These are phyloP conservation scores for Drosophila seclusa DNA, from an alignment of 2,888 invertebrate species.

Conservation along the genomic window DNA sequence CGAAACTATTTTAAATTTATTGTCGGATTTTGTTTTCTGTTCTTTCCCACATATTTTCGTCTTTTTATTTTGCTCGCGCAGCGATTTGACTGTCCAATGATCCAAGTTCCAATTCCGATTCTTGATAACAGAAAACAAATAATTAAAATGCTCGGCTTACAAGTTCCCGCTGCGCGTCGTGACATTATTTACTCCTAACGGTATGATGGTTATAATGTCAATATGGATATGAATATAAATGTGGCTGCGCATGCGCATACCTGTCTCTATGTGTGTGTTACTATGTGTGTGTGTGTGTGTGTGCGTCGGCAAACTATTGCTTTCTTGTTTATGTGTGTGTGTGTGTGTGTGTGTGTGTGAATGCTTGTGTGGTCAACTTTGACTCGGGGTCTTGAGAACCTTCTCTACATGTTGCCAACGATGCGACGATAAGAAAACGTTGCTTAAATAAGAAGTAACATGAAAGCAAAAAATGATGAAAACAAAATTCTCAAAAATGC, in stretches of 20 bases:
- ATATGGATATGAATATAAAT: slow-evolving; percentile 11
- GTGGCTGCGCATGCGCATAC: slow-evolving; percentile 20
- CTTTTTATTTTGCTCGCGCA: slow-evolving; percentile 53
- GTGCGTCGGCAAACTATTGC: no score
- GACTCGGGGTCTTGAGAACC: slow-evolving; percentile 38
- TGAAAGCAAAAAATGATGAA: slow-evolving; percentile 3
- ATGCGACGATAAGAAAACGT: slow-evolving; percentile 22
- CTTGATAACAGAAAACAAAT: slow-evolving; percentile 6
- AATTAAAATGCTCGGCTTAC: slow-evolving; percentile 42
- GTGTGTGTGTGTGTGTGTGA: slow-evolving; percentile 5
- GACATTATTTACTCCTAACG: slow-evolving; percentile 30
- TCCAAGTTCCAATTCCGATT: slow-evolving; percentile 14
- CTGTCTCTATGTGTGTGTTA: not conserved
- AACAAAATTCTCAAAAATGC: slow-evolving; percentile 36
- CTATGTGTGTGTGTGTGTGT: not conserved
- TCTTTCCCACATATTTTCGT: slow-evolving; percentile 25
- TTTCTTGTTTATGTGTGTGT: slow-evolving; percentile 4
- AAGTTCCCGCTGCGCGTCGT: slow-evolving; percentile 30
- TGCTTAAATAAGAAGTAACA: slow-evolving; percentile 2
- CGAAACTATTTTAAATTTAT: slow-evolving; percentile 33
- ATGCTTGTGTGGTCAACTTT: slow-evolving; percentile 39
- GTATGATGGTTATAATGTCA: slow-evolving; percentile 16
- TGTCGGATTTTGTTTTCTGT: slow-evolving; percentile 16
- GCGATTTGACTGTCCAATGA: slow-evolving; percentile 18
- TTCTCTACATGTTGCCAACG: slow-evolving; percentile 39